phyloP scores from a whole-genome alignment of 2,888 invertebrate species.

The Andrena hattorfiana region DNA sequence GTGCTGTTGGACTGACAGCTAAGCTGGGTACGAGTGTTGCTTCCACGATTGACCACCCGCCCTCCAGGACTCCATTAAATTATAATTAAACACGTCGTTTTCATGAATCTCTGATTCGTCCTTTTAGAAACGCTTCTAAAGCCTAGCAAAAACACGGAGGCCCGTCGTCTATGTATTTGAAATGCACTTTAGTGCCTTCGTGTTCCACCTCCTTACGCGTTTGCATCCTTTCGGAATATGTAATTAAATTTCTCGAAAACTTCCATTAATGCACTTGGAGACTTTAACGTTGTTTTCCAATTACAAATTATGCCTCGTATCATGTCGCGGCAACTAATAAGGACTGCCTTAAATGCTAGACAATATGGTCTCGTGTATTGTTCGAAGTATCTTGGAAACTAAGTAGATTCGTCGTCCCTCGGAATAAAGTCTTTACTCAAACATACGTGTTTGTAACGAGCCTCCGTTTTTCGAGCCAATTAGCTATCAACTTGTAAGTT shows the following conservation, averaged over 20 bases:
- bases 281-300: too few species aligned
- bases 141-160: neutral
- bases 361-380: too few species aligned
- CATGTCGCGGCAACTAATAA: neutral
- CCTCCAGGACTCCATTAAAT: slow-evolving; percentile 11
- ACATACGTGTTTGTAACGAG: neutral
- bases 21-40: slow-evolving; percentile 78
- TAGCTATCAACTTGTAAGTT: neutral
- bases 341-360: too few species aligned
- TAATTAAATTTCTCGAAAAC: neutral
- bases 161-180: neutral
- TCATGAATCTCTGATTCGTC: slow-evolving; percentile 12
- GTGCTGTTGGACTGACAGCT: slow-evolving; percentile 77
- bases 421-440: too few species aligned
- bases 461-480: neutral
- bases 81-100: slow-evolving; percentile 11
- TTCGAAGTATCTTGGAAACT: neutral
- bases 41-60: slow-evolving; percentile 38
- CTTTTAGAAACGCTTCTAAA: neutral
- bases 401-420: neutral
- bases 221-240: neutral
- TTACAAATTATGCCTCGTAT: neutral
- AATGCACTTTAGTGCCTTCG: neutral
- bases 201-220: neutral
- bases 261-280: neutral